Conservation (phyloP, 2,888 invertebrate genomes). For the Pharmacophagus antenor region DNA sequence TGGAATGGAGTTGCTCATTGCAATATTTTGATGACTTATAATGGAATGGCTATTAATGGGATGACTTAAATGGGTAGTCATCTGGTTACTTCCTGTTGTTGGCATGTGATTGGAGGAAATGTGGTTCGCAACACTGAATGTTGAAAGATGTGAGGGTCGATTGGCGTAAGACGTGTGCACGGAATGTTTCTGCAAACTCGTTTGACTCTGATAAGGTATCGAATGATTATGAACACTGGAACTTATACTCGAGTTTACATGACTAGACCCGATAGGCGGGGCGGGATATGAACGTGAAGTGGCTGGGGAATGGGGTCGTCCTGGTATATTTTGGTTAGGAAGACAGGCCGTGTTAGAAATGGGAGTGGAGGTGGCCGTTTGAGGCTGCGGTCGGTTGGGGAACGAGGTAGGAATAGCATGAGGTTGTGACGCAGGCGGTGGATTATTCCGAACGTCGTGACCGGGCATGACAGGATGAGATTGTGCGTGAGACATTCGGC, state of each 20-base stretch:
- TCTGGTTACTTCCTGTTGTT: slow-evolving; percentile 64
- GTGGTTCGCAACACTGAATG: slow-evolving; percentile 67
- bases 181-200: slow-evolving; percentile 77
- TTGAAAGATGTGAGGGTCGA: slow-evolving; percentile 68
- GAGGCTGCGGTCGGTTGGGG: slow-evolving; percentile 58
- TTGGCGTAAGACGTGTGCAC: slow-evolving; percentile 64
- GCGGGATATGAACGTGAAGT: slow-evolving; percentile 65
- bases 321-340: slow-evolving; percentile 65
- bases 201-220: slow-evolving; percentile 70
- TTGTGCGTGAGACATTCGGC: slow-evolving; percentile 55
- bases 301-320: slow-evolving; percentile 61
- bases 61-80: slow-evolving; percentile 66
- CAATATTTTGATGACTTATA: slow-evolving; percentile 57
- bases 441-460: slow-evolving; percentile 60
- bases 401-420: slow-evolving; percentile 67
- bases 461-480: slow-evolving; percentile 61
- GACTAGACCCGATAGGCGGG: slow-evolving; percentile 77
- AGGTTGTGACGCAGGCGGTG: slow-evolving; percentile 44
- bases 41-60: slow-evolving; percentile 66
- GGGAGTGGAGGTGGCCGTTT: slow-evolving; percentile 54
- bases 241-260: slow-evolving; percentile 73
- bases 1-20: slow-evolving; percentile 52
- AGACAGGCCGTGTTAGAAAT: slow-evolving; percentile 64
- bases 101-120: slow-evolving; percentile 80
- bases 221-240: slow-evolving; percentile 71